Conservation (phyloP, 1,140 invertebrate genomes). For the Plodia interpunctella region DNA sequence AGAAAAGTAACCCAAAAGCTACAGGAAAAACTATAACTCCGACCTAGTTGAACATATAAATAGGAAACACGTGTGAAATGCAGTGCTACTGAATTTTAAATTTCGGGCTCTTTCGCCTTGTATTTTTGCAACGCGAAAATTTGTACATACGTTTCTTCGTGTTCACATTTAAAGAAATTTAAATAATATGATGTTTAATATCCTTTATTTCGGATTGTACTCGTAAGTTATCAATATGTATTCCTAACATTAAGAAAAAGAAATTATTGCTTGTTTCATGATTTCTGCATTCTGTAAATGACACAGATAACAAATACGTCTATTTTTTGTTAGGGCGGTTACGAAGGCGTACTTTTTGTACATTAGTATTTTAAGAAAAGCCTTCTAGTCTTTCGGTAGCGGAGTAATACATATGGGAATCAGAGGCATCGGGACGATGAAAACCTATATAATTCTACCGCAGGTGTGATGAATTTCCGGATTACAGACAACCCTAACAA, state of each 20-base stretch:
- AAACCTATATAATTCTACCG: slow-evolving; percentile 12
- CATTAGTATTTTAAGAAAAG: too few species aligned
- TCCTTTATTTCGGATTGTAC: too few species aligned
- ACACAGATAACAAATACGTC: too few species aligned
- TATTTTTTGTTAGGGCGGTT: too few species aligned
- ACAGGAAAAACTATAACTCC: not conserved
- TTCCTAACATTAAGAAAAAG: too few species aligned
- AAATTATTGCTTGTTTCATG: too few species aligned
- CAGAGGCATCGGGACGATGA: not conserved
- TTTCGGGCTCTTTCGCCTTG: not conserved
- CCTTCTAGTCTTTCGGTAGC: not conserved
- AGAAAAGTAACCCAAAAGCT: not conserved
- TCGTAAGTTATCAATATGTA: too few species aligned
- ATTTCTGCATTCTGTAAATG: too few species aligned
- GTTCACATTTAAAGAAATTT: not conserved
- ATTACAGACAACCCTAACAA: slow-evolving; percentile 18
- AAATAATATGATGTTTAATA: not conserved
- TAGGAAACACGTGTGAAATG: not conserved
- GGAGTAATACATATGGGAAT: not conserved
- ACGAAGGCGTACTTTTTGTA: too few species aligned
- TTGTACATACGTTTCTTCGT: not conserved
- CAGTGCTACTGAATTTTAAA: slow-evolving; percentile 1
- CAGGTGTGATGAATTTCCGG: slow-evolving; percentile 20
- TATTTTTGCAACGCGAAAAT: not conserved
- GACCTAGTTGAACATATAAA: not conserved